Percentiles rank a stretch among this genome's conserved stretches.
Conservation (phyloP, 2,888 invertebrate genomes). For the Drosophila rellima region DNA sequence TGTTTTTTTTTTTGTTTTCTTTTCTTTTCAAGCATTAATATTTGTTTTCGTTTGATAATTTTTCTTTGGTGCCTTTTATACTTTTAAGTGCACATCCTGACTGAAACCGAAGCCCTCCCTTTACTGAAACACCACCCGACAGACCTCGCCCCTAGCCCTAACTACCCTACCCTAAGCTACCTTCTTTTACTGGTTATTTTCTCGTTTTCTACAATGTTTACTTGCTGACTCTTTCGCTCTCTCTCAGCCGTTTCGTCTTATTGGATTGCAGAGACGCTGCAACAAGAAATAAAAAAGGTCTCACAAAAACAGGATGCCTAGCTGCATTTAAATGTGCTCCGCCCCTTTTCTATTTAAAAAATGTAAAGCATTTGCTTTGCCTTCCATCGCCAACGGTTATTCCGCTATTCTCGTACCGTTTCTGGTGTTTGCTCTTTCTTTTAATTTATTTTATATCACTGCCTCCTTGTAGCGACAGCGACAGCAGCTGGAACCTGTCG, state of each 20-base stretch:
- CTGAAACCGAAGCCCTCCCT: conserved; percentile 11
- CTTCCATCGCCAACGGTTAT: conserved; percentile 29
- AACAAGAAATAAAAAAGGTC: conserved; percentile 38
- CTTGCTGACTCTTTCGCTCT: conserved; percentile 50
- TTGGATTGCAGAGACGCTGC: conserved; percentile 69
- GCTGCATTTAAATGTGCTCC: conserved; percentile 82
- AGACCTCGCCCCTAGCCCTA: conserved; percentile 3
- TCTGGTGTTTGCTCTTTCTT: conserved; percentile 71
- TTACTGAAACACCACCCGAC: neutral
- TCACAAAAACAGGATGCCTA: conserved; percentile 39
- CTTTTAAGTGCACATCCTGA: conserved; percentile 72
- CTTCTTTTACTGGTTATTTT: conserved; percentile 30
- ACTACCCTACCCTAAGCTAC: neutral
- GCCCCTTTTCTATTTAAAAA: conserved; percentile 83
- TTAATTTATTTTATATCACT: conserved; percentile 78
- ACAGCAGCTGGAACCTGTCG: conserved; percentile 33
- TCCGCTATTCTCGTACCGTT: conserved; percentile 6
- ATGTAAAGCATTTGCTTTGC: conserved; percentile 70
- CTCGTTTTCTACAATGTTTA: conserved; percentile 40
- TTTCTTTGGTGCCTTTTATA: conserved; percentile 79
- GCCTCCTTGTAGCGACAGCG: conserved; percentile 54
- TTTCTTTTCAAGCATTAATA: conserved; percentile 65
- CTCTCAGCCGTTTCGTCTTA: conserved; percentile 67
- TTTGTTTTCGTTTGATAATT: conserved; percentile 83
- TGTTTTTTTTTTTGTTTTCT: conserved; percentile 29